A percentile compares a stretch with the other conserved stretches of the same genome.
Evolutionary conservation across 2,888 invertebrate species (phyloP).

Genomic region (Ditula angustiorana): DNA sequence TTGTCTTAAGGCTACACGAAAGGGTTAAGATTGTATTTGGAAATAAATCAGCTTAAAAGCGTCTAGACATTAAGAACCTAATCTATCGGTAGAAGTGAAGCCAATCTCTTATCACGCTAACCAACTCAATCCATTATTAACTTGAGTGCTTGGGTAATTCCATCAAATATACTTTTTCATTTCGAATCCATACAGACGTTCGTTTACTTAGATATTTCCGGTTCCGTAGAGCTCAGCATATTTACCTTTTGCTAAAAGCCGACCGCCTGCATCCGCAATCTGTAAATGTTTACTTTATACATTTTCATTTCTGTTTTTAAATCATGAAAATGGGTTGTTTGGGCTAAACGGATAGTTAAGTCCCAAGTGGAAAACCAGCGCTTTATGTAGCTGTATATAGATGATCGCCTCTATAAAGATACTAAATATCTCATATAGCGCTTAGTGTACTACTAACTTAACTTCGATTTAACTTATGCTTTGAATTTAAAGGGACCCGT

Average conservation of each 20-base stretch:
- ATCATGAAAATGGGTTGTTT: not conserved
- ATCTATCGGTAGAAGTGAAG: conserved; percentile 1
- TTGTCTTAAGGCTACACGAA: not conserved
- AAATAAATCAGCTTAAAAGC: not conserved
- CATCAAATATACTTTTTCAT: conserved; percentile 31
- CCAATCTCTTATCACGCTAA: conserved; percentile 25
- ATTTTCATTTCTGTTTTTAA: not conserved
- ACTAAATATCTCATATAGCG: too few species aligned
- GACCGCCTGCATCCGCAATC: conserved; percentile 36
- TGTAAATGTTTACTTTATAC: conserved; percentile 32
- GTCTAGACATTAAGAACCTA: conserved; percentile 5
- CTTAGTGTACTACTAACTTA: too few species aligned
- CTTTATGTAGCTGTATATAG: too few species aligned
- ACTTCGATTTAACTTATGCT: too few species aligned
- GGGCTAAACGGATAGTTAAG: not conserved
- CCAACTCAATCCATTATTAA: conserved; percentile 26
- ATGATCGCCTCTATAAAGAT: too few species aligned
- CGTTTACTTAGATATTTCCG: conserved; percentile 43
- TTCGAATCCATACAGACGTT: conserved; percentile 39
- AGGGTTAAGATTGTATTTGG: not conserved
- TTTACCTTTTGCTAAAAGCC: conserved; percentile 44
- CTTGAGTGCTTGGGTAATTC: conserved; percentile 25
- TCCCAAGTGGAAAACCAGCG: too few species aligned
- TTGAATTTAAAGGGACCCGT: too few species aligned
- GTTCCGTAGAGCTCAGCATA: conserved; percentile 44